Evolutionary conservation across 2,797 vertebrate genomes (phyloP), one percentile per base, ranked within the genome.

Genomic region (Poecilia gillii): DNA sequence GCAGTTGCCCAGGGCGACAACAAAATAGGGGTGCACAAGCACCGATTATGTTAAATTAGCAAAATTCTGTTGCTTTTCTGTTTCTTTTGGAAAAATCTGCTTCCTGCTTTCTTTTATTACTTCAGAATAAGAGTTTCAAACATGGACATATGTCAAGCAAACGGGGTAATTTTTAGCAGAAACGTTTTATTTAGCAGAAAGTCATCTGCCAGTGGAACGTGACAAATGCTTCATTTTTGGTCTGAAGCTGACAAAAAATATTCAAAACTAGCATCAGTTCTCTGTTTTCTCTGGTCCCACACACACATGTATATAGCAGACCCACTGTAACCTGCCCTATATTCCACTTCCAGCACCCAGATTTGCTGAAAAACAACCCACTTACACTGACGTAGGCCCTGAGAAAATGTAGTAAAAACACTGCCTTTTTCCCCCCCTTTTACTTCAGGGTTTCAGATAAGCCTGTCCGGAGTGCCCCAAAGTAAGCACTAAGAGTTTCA

Each of bases 381-480:
- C 47, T 76, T 71, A 14, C 55, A 43, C 36, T 39, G 46, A 66
- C 81, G 75, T 62, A 68, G 77, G 49, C 84, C 81, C 36, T 0
- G 72, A 83, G 85, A 81, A 84, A 72, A 79, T 90, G 76, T 81
- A 91, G 95, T 94, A 95, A 95, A 96, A 94, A 6, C n/a, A n/a
- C 39, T 94, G 88, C 94, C 86, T 91, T 95, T 87, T 96, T 88
- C 95, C 6, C 14, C 94, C 91, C 94, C 91, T 89, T 96, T 94
- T 91, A 94, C 96, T 96, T 95, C 95, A 97, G 96, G 95, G 91
- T 97, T 97, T 97, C 96, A 97, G 96, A 96, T 97, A 96, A 97
- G 96, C 95, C 96, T 97, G 93, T 96, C 95, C 96, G 96, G 96
- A 96, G 96, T 96, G 88, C 92, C 96, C 91, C 96, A 96, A 96